Evolutionary conservation across 2,888 invertebrate species (phyloP).

Genomic region (Brachypterus glaber): DNA sequence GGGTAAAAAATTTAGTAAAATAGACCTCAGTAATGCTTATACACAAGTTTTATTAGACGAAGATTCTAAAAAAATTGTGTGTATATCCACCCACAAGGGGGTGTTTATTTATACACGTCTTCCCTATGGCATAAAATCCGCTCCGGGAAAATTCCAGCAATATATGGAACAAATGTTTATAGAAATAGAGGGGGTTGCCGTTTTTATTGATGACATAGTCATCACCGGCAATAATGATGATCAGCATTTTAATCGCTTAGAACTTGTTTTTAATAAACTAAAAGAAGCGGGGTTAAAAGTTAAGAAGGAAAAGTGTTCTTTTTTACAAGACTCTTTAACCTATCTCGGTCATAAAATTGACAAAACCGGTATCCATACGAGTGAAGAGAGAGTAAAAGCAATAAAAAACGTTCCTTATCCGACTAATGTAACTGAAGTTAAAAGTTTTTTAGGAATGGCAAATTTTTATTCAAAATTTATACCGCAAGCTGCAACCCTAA

Average conservation of each 20-base stretch:
- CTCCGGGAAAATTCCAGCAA: background rate
- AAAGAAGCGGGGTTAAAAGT: slow-evolving; percentile 18
- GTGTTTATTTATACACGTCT: too few relatives aligned
- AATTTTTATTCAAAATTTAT: slow-evolving; percentile 32
- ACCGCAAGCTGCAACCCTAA: slow-evolving; percentile 22
- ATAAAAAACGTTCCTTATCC: slow-evolving; percentile 16
- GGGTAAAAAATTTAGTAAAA: too few relatives aligned
- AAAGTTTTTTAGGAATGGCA: slow-evolving; percentile 26
- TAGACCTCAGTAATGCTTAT: too few relatives aligned
- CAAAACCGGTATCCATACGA: slow-evolving; percentile 20
- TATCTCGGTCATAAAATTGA: slow-evolving; percentile 23
- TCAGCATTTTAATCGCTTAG: slow-evolving; percentile 13
- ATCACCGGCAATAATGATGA: slow-evolving; percentile 10
- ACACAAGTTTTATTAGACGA: too few relatives aligned
- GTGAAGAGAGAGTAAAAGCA: slow-evolving; percentile 17
- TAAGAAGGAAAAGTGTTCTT: slow-evolving; percentile 21
- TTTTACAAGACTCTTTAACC: slow-evolving; percentile 17
- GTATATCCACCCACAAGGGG: too few relatives aligned
- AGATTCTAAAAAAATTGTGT: too few relatives aligned
- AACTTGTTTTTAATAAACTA: too few relatives aligned
- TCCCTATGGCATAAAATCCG: slow-evolving; percentile 5
- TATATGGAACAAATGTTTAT: slow-evolving; percentile 2
- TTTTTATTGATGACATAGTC: slow-evolving; percentile 11
- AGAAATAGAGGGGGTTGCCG: slow-evolving; percentile 4
- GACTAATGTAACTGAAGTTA: slow-evolving; percentile 19